Conservation (phyloP, 2,888 invertebrate genomes). For the Elmis aenea region DNA sequence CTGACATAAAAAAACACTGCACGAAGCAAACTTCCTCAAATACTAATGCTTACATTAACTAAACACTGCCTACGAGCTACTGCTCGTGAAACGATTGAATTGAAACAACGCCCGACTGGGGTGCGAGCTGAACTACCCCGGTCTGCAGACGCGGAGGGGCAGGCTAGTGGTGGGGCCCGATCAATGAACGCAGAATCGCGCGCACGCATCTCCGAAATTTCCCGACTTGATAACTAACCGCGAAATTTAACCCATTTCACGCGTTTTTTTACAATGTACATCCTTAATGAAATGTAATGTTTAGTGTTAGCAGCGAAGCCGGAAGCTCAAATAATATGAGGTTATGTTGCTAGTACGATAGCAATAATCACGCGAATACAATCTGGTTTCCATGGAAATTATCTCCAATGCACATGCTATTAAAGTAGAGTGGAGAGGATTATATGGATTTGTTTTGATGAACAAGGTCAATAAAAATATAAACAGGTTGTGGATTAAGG, state of each 20-base stretch:
- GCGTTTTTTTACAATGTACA: slow-evolving; percentile 10
- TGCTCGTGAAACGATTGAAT: slow-evolving; percentile 18
- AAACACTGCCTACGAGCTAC: slow-evolving; percentile 17
- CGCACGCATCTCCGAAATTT: slow-evolving; percentile 24
- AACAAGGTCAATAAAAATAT: too few relatives aligned
- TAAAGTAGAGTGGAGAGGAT: too few relatives aligned
- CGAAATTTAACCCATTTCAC: slow-evolving; percentile 22
- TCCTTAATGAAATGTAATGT: too few relatives aligned
- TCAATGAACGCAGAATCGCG: slow-evolving; percentile 40
- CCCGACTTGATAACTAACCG: slow-evolving; percentile 17
- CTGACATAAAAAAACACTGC: slow-evolving; percentile 52
- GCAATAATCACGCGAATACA: too few relatives aligned
- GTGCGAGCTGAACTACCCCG: slow-evolving; percentile 40
- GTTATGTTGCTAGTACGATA: too few relatives aligned
- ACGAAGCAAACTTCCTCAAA: slow-evolving; percentile 23
- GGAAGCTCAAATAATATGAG: too few relatives aligned
- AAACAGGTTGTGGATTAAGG: too few relatives aligned
- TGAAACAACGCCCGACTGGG: slow-evolving; percentile 40
- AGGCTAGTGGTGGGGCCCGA: slow-evolving; percentile 35
- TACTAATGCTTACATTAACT: slow-evolving; percentile 19
- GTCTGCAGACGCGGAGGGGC: slow-evolving; percentile 34
- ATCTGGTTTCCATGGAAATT: not conserved
- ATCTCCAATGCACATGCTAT: too few relatives aligned
- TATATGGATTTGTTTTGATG: too few relatives aligned
- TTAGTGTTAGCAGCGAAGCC: too few relatives aligned